phyloP scores from a whole-genome alignment of 2,113 vertebrate genomes.

The Perccottus glenii region DNA sequence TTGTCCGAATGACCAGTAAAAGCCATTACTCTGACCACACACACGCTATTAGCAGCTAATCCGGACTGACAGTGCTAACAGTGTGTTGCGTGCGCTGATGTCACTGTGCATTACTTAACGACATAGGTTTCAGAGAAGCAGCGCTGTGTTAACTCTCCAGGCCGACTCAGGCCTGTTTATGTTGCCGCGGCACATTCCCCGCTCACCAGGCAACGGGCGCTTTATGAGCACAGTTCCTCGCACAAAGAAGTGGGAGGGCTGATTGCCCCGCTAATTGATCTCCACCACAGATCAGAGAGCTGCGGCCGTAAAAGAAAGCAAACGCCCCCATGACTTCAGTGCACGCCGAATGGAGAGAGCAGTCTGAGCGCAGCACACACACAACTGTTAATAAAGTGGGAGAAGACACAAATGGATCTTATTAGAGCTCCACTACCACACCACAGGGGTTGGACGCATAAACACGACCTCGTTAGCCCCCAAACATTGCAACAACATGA shows the following conservation, averaged over 20 bases:
- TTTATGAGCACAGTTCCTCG: conserved; percentile 70
- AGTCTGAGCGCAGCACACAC: conserved; percentile 29
- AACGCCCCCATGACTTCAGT: conserved; percentile 76
- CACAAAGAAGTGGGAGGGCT: conserved; percentile 72
- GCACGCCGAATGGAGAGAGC: conserved; percentile 30
- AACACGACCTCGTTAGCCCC: conserved; percentile 27
- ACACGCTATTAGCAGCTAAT: conserved; percentile 47
- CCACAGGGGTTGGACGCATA: conserved; percentile 7
- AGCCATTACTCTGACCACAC: conserved; percentile 32
- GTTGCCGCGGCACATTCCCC: conserved; percentile 64
- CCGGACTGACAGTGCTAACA: conserved; percentile 38
- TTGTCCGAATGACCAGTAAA: conserved; percentile 20
- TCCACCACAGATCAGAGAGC: conserved; percentile 77
- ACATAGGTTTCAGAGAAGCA: conserved; percentile 13
- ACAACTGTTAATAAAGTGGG: conserved; percentile 27
- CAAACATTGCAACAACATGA: conserved; percentile 14
- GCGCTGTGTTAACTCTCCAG: conserved; percentile 33
- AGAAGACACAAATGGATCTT: conserved; percentile 11
- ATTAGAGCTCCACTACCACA: conserved; percentile 12
- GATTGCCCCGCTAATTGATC: conserved; percentile 82
- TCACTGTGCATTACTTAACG: conserved; percentile 56
- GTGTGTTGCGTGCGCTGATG: conserved; percentile 42
- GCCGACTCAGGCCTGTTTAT: conserved; percentile 68
- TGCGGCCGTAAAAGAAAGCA: conserved; percentile 60
- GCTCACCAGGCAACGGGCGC: conserved; percentile 72